Conservation (phyloP, 2,888 invertebrate species). For the Agonopterix subpropinquella region DNA sequence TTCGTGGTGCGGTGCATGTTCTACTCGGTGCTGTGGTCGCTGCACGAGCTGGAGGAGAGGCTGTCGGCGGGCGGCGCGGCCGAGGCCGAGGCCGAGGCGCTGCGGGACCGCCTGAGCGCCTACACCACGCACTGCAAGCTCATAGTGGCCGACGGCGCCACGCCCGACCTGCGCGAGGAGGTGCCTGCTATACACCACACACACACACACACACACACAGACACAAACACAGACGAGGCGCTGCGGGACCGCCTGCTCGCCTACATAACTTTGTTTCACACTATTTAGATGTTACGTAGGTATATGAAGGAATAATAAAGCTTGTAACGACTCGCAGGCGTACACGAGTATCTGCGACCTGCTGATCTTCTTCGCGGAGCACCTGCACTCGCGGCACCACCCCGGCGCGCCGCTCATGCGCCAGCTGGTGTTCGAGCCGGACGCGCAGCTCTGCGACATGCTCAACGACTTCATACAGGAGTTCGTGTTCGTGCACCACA, state of each 20-base stretch:
- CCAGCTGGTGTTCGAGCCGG: slow-evolving; percentile 87
- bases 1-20: slow-evolving; percentile 84
- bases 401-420: slow-evolving; percentile 55
- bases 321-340: slow-evolving; percentile 72
- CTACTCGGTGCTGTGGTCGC: slow-evolving; percentile 92
- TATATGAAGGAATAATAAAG: too few species aligned
- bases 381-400: slow-evolving; percentile 72
- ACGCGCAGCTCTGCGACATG: slow-evolving; percentile 84
- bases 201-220: too few species aligned
- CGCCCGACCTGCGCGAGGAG: slow-evolving; percentile 82
- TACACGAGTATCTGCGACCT: slow-evolving; percentile 97
- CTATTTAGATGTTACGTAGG: too few species aligned
- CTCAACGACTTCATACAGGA: slow-evolving; percentile 94
- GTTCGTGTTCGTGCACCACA: slow-evolving; percentile 94
- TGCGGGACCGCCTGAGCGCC: slow-evolving; percentile 82
- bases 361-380: slow-evolving; percentile 93
- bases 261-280: too few species aligned
- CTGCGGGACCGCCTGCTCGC: too few species aligned
- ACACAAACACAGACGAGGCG: too few species aligned
- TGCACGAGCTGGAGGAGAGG: slow-evolving; percentile 87
- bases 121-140: slow-evolving; percentile 83
- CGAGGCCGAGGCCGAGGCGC: slow-evolving; percentile 46
- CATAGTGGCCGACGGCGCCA: slow-evolving; percentile 22
- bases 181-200: slow-evolving; percentile 38
- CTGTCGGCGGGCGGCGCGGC: slow-evolving; percentile 70